Evolutionary conservation across 2,113 vertebrate species (phyloP).

Genomic region (Orthochromis indermauri): DNA sequence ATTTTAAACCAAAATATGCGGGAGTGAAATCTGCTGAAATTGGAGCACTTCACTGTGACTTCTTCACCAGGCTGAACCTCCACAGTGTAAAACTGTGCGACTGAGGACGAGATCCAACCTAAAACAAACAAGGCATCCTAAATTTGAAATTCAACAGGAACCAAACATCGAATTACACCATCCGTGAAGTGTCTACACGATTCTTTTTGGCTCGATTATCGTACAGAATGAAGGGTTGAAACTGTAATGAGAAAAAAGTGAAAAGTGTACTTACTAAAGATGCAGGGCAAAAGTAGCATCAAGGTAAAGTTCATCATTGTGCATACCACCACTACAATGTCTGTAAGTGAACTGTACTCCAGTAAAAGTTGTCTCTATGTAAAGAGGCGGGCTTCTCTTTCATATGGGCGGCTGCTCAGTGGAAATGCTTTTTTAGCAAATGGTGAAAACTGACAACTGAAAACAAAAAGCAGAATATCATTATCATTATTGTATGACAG

Average conservation of each 20-base stretch:
- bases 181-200: neutral
- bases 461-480: neutral
- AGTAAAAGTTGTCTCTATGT: neutral
- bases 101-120: neutral
- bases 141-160: neutral
- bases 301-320: neutral
- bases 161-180: neutral
- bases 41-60: neutral
- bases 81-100: neutral
- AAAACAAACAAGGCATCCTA: neutral
- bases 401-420: neutral
- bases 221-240: neutral
- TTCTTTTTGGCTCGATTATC: neutral
- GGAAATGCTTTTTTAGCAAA: neutral
- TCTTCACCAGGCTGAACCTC: neutral
- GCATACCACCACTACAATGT: neutral
- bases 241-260: neutral
- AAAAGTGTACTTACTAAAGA: neutral
- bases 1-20: neutral
- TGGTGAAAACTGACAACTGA: neutral
- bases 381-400: neutral
- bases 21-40: neutral
- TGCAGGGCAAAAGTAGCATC: neutral
- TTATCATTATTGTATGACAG: accelerated
- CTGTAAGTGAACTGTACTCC: neutral